Conservation (phyloP, 2,888 invertebrate genomes). For the Camponotus fellah region DNA sequence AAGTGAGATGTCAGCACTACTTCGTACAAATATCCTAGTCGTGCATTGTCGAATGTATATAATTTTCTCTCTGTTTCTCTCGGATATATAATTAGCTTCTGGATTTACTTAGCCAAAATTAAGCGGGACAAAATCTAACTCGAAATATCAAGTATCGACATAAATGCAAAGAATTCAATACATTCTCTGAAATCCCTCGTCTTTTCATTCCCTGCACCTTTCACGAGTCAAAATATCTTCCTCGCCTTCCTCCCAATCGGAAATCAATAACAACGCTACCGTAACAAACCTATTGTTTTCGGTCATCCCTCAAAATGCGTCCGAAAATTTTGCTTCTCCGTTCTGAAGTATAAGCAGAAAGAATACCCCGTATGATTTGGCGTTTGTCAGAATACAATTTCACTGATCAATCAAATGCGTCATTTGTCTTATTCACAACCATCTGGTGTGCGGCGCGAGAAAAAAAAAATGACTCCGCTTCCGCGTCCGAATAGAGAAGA, state of each 20-base stretch:
- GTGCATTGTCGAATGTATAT: neutral
- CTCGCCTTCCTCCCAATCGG: conserved; percentile 72
- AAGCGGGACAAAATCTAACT: neutral
- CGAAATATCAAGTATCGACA: neutral
- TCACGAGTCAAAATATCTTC: conserved; percentile 65
- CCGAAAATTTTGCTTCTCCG: conserved; percentile 38
- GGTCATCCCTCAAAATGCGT: conserved; percentile 57
- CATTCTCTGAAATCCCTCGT: conserved; percentile 29
- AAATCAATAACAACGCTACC: conserved; percentile 79
- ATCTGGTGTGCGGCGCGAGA: neutral
- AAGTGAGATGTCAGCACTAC: conserved; percentile 13
- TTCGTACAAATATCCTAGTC: conserved; percentile 10
- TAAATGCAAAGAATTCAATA: conserved; percentile 22
- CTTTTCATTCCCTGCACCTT: conserved; percentile 32
- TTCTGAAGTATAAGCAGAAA: conserved; percentile 44
- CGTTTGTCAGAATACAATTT: conserved; percentile 52
- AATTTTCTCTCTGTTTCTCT: neutral
- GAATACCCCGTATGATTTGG: conserved; percentile 48
- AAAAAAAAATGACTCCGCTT: conserved; percentile 33
- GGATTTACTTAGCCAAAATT: neutral
- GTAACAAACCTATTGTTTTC: conserved; percentile 79
- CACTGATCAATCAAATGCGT: conserved; percentile 56
- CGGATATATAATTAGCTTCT: neutral
- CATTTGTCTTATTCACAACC: conserved; percentile 36
- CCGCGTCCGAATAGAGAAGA: conserved; percentile 25